Evolutionary conservation across 2,888 invertebrate genomes (phyloP).

Genomic region (Litoditis marina): DNA sequence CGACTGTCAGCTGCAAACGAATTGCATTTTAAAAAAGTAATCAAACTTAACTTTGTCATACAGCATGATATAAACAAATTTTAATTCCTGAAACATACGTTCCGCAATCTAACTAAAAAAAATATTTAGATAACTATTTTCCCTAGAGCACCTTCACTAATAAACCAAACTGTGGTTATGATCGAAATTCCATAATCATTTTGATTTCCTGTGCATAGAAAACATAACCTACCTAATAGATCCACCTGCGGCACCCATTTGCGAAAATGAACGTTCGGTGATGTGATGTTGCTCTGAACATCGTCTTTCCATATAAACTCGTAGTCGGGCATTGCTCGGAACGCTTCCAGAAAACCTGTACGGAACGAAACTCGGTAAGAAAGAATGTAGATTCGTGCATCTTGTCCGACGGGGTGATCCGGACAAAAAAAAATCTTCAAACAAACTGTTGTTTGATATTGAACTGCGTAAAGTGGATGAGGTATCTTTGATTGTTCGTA

Average conservation of each 20-base stretch:
- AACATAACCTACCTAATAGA: slow-evolving; percentile 16
- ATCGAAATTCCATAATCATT: too few relatives aligned
- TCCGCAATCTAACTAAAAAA: too few relatives aligned
- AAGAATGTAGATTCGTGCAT: not conserved
- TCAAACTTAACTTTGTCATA: not conserved
- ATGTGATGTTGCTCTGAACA: slow-evolving; percentile 7
- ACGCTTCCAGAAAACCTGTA: slow-evolving; percentile 26
- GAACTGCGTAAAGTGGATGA: not conserved
- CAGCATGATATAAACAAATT: too few relatives aligned
- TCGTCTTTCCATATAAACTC: slow-evolving; percentile 23
- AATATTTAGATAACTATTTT: too few relatives aligned
- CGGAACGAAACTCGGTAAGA: not conserved
- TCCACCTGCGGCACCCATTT: slow-evolving; percentile 29
- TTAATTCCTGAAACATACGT: too few relatives aligned
- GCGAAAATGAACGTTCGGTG: slow-evolving; percentile 19
- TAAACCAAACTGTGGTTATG: too few relatives aligned
- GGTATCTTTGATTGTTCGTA: not conserved
- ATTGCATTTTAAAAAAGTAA: too few relatives aligned
- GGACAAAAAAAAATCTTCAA: too few relatives aligned
- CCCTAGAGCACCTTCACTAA: too few relatives aligned
- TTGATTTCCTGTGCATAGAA: too few relatives aligned
- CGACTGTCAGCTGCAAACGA: slow-evolving; percentile 20
- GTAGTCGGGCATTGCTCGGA: slow-evolving; percentile 21
- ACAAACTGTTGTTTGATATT: not conserved
- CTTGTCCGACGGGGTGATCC: too few relatives aligned